phyloP scores from a whole-genome alignment of 1,140 invertebrate species.

The Aradophagus sp. region DNA sequence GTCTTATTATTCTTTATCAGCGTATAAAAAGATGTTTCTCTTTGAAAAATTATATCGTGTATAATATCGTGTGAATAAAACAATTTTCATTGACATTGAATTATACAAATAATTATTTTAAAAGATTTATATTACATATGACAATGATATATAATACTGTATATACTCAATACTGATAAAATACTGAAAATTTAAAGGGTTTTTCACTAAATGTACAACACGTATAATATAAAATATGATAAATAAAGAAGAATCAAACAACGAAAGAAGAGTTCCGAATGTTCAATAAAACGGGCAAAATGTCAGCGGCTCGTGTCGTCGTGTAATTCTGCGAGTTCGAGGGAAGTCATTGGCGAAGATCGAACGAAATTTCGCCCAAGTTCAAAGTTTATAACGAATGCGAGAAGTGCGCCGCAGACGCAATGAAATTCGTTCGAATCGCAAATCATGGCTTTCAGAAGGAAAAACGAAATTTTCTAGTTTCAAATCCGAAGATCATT shows the following conservation, averaged over 20 bases:
- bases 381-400: constrained; percentile 46
- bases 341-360: constrained; percentile 37
- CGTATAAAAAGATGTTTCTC: no score
- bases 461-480: constrained; percentile 36
- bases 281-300: constrained; percentile 11
- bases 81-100: no score
- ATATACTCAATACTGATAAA: no score
- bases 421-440: constrained; percentile 18
- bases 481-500: constrained; percentile 15
- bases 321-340: constrained; percentile 32
- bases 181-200: no score
- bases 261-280: constrained; percentile 5
- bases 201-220: no score
- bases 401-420: constrained; percentile 29
- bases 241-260: constrained; percentile 5
- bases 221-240: no score
- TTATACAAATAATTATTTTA: no score
- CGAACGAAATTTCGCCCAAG: constrained; percentile 36
- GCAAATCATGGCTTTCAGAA: constrained; percentile 38
- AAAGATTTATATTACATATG: no score
- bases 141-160: no score
- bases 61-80: no score
- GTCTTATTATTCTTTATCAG: no score
- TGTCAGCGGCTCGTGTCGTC: constrained; percentile 32
- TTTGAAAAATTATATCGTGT: no score